These are phyloP conservation scores for Dascyllus trimaculatus DNA, from an alignment of 2,113 vertebrate species.

Conservation along the genomic window DNA sequence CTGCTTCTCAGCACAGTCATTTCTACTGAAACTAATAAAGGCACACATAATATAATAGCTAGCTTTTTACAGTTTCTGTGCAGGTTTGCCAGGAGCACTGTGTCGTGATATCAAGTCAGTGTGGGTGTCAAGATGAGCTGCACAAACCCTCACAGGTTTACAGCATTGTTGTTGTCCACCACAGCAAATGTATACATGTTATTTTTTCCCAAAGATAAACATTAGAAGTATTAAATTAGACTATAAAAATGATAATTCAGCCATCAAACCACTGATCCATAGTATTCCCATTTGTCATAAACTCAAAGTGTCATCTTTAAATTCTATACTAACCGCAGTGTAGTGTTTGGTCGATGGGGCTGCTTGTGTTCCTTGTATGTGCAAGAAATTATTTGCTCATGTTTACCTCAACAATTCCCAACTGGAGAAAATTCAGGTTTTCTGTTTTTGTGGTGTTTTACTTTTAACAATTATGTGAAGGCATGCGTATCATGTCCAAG, in stretches of 20 bases:
- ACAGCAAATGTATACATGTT: not conserved
- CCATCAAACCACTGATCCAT: not conserved
- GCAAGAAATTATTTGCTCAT: not conserved
- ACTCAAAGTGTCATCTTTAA: not conserved
- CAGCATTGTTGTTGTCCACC: conserved; percentile 1
- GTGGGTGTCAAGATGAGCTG: conserved; percentile 4
- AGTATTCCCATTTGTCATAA: not conserved
- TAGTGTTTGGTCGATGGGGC: not conserved
- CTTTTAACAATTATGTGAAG: conserved; percentile 31
- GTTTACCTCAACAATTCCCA: conserved; percentile 24
- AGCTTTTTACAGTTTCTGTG: conserved; percentile 28
- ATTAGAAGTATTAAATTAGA: not conserved
- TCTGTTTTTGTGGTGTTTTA: conserved; percentile 9
- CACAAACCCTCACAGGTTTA: not conserved
- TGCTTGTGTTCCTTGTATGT: not conserved
- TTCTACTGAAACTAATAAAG: conserved; percentile 5
- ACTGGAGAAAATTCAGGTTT: not conserved
- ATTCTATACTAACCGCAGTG: not conserved
- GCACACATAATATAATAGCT: conserved; percentile 15
- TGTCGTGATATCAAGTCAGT: not conserved
- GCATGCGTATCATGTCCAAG: conserved; percentile 13
- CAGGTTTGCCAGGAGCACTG: conserved; percentile 18
- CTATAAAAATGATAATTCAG: not conserved
- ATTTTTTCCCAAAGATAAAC: not conserved
- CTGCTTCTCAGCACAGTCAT: conserved; percentile 11